These are phyloP conservation scores for Apodemus agrarius DNA, from an alignment of 2,797 vertebrate species.

Conservation along the genomic window DNA sequence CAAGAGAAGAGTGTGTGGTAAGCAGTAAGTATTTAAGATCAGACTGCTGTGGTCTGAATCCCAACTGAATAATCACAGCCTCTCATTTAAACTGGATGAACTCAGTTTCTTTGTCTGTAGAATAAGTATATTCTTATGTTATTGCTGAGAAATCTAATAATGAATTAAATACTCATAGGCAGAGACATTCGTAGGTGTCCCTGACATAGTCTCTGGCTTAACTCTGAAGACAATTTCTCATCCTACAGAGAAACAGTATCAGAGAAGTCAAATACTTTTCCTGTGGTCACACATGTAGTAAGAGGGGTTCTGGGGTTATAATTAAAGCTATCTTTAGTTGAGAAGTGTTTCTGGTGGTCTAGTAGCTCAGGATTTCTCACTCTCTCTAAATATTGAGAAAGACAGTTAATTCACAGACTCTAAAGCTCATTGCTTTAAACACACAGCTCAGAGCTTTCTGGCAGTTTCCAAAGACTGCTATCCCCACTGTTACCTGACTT, in stretches of 20 bases:
- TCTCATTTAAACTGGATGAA: background rate
- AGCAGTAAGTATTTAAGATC: background rate
- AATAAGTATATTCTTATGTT: background rate
- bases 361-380: background rate
- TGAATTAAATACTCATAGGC: background rate
- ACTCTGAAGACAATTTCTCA: constrained; percentile 2
- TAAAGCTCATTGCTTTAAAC: background rate
- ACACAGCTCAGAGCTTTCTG: background rate
- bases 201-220: background rate
- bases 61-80: background rate
- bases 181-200: background rate
- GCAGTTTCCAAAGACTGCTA: background rate
- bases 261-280: background rate
- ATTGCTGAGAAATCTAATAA: background rate
- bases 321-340: background rate
- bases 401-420: background rate
- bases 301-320: background rate
- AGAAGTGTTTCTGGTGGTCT: background rate
- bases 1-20: accelerated
- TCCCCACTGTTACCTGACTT: background rate
- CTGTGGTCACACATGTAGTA: background rate
- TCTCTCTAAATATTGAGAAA: background rate
- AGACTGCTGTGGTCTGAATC: background rate
- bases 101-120: background rate
- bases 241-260: background rate